Evolutionary conservation across 2,888 invertebrate genomes (phyloP).

Genomic region (Drosophila acutilabella): DNA sequence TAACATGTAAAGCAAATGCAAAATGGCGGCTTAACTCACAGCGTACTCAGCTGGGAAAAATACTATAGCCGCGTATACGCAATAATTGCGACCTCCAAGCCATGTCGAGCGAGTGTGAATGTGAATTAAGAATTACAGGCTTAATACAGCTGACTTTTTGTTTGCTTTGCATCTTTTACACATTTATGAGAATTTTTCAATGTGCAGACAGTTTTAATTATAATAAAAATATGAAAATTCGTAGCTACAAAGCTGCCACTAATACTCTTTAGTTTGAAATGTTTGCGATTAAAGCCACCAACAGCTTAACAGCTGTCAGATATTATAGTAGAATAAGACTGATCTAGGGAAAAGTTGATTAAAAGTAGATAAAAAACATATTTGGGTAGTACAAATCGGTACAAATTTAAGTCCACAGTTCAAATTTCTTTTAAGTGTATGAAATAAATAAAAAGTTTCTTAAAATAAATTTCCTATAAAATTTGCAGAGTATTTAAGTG

Average conservation of each 20-base stretch:
- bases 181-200: not conserved
- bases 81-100: conserved; percentile 43
- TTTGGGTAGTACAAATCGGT: too few relatives aligned
- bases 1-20: conserved; percentile 48
- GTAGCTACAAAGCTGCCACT: not conserved
- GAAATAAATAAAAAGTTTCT: too few relatives aligned
- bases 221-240: not conserved
- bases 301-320: too few relatives aligned
- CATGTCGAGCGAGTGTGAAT: conserved; percentile 36
- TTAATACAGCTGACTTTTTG: conserved; percentile 16
- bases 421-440: too few relatives aligned
- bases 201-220: not conserved
- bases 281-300: not conserved
- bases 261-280: not conserved
- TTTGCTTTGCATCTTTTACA: not conserved
- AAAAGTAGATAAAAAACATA: too few relatives aligned
- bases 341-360: too few relatives aligned
- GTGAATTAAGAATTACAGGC: conserved; percentile 63
- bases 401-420: too few relatives aligned
- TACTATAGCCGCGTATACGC: conserved; percentile 60
- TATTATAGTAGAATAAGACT: not conserved
- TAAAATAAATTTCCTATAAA: not conserved
- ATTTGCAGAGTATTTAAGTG: conserved; percentile 5
- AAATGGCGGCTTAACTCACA: conserved; percentile 53
- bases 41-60: conserved; percentile 66